These are phyloP conservation scores for Temnothorax unifasciatus DNA, from an alignment of 2,888 invertebrate genomes.

Conservation along the genomic window DNA sequence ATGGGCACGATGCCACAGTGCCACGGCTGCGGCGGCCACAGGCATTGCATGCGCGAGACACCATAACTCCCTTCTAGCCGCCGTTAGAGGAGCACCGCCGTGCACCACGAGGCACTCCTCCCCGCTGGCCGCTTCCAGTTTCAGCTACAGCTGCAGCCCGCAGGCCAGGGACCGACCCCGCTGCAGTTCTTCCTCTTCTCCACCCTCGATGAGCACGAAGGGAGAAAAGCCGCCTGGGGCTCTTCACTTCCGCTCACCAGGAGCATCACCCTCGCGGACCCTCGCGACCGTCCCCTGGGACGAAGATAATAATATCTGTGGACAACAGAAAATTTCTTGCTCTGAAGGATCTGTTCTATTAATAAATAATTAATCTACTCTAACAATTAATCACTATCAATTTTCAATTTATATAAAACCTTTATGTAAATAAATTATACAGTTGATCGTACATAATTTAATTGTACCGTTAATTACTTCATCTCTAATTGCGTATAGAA, in stretches of 20 bases:
- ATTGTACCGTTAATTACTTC: not conserved
- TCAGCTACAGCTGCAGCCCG: conserved; percentile 18
- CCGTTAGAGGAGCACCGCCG: conserved; percentile 76
- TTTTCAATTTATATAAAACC: not conserved
- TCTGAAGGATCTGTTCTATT: not conserved
- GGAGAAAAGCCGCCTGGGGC: conserved; percentile 60
- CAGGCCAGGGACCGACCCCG: conserved; percentile 9
- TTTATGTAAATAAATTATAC: not conserved
- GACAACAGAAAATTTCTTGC: not conserved
- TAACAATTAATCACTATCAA: not conserved
- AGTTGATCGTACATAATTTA: not conserved
- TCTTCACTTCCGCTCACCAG: conserved; percentile 62
- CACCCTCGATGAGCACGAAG: conserved; percentile 22
- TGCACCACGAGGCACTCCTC: conserved; percentile 70
- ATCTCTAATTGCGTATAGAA: not conserved
- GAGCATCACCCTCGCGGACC: conserved; percentile 66
- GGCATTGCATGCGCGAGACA: conserved; percentile 84
- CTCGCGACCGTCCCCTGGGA: conserved; percentile 15
- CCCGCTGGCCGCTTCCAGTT: conserved; percentile 52
- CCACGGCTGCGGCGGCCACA: conserved; percentile 86
- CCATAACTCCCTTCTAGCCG: conserved; percentile 84
- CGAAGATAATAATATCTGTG: conserved; percentile 51
- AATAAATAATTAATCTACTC: conserved; percentile 1
- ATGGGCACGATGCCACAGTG: conserved; percentile 87
- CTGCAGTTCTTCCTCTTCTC: not conserved